Evolutionary conservation across 2,888 invertebrate genomes (phyloP).

Genomic region (Cactoblastis cactorum): DNA sequence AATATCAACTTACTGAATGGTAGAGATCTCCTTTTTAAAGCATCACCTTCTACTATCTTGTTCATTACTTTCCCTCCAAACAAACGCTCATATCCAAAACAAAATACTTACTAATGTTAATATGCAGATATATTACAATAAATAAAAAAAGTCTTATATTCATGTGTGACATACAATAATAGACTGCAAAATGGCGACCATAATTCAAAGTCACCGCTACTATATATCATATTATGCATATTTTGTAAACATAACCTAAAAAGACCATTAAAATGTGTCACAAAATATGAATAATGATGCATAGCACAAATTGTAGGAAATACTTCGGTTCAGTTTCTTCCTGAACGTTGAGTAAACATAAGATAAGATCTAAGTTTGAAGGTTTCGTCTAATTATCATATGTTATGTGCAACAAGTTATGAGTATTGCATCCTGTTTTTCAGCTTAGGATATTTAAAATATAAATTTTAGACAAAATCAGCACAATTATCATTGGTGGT

Average conservation of each 20-base stretch:
- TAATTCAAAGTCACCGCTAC: neutral
- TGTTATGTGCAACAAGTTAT: neutral
- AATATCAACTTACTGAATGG: too few relatives aligned
- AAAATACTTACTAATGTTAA: too few relatives aligned
- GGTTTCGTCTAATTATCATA: conserved; percentile 18
- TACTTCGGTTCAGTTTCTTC: conserved; percentile 17
- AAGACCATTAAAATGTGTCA: conserved; percentile 11
- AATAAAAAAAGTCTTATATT: too few relatives aligned
- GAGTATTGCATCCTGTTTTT: neutral
- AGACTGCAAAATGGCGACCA: too few relatives aligned
- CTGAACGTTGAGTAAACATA: conserved; percentile 15
- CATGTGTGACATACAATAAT: too few relatives aligned
- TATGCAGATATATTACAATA: too few relatives aligned
- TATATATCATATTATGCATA: neutral
- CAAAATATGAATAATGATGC: conserved; percentile 17
- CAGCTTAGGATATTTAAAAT: neutral
- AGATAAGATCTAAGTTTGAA: conserved; percentile 20
- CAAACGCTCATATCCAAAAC: too few relatives aligned
- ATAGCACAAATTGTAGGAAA: conserved; percentile 14
- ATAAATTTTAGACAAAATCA: neutral
- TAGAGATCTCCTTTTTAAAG: too few relatives aligned
- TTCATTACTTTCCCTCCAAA: too few relatives aligned
- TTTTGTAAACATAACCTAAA: neutral
- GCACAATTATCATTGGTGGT: too few relatives aligned
- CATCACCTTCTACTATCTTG: too few relatives aligned